phyloP scores from a whole-genome alignment of 2,113 vertebrate genomes.

The Asarcornis scutulata region DNA sequence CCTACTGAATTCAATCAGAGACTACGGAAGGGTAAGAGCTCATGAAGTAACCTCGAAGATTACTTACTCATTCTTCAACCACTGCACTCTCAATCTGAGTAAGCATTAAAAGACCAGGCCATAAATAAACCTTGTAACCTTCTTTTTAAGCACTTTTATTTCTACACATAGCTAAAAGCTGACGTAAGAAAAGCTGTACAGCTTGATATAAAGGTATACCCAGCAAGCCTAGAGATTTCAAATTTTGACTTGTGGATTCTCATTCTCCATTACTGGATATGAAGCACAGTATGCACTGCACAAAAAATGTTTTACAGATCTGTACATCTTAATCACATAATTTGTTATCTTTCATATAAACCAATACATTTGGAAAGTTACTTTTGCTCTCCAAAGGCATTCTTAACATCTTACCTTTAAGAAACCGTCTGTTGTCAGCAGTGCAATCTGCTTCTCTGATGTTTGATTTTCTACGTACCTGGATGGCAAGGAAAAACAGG shows the following conservation, averaged over 20 bases:
- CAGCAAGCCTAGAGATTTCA: not conserved
- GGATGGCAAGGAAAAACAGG: slow-evolving; percentile 6
- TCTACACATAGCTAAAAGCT: not conserved
- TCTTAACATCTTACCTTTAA: slow-evolving; percentile 84
- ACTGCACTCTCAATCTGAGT: not conserved
- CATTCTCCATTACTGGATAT: not conserved
- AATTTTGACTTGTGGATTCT: not conserved
- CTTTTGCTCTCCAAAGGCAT: not conserved
- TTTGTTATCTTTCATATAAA: not conserved
- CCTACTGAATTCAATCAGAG: not conserved
- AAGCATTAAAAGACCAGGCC: not conserved
- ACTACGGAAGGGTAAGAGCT: not conserved
- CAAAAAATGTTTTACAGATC: not conserved
- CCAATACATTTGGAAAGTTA: not conserved
- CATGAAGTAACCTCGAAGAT: not conserved
- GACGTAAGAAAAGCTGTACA: not conserved
- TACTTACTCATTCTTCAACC: not conserved
- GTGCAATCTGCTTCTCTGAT: slow-evolving; percentile 80
- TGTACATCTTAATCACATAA: not conserved
- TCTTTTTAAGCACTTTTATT: not conserved
- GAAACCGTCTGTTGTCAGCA: slow-evolving; percentile 81
- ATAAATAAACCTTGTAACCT: not conserved
- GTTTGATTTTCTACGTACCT: slow-evolving; percentile 89
- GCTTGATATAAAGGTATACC: not conserved
- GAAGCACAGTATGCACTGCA: not conserved